Percentiles rank a stretch among this genome's conserved stretches.
phyloP scores from a whole-genome alignment of 2,797 vertebrate genomes.

The Mormyrops attenuatus region DNA sequence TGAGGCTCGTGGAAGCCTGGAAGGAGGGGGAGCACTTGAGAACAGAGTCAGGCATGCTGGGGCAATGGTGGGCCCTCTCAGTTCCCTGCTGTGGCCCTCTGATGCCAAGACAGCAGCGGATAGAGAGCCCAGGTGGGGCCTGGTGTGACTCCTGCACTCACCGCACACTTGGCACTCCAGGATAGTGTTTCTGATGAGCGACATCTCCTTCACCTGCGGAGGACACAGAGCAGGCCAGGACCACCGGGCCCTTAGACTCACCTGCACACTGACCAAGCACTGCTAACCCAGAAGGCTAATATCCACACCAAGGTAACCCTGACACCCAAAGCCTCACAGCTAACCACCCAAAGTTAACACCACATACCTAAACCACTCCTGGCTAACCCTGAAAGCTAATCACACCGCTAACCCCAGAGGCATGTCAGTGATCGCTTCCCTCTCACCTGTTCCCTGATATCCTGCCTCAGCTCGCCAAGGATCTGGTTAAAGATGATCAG shows the following conservation, averaged over 20 bases:
- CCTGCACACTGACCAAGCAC: not conserved
- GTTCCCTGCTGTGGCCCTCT: not conserved
- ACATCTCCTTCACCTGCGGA: constrained; percentile 90
- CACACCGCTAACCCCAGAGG: not conserved
- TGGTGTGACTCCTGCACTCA: constrained; percentile 54
- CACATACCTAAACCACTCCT: not conserved
- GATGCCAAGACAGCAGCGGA: not conserved
- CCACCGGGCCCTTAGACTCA: not conserved
- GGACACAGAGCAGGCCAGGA: not conserved
- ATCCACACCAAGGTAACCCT: not conserved
- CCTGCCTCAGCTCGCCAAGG: constrained; percentile 59
- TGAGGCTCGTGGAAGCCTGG: constrained; percentile 87
- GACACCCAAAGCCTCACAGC: not conserved
- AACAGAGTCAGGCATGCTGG: not conserved
- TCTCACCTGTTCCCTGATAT: constrained; percentile 65
- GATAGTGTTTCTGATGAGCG: constrained; percentile 91
- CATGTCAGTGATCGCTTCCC: not conserved
- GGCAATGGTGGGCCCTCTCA: not conserved
- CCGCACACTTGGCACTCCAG: constrained; percentile 97
- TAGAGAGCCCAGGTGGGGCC: not conserved
- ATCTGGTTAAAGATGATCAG: constrained; percentile 47
- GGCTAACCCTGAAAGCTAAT: not conserved
- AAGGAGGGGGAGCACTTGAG: not conserved
- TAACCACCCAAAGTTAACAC: not conserved
- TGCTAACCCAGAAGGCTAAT: not conserved